Evolutionary conservation across 2,797 vertebrate genomes (phyloP).

Genomic region (Argya squamiceps): DNA sequence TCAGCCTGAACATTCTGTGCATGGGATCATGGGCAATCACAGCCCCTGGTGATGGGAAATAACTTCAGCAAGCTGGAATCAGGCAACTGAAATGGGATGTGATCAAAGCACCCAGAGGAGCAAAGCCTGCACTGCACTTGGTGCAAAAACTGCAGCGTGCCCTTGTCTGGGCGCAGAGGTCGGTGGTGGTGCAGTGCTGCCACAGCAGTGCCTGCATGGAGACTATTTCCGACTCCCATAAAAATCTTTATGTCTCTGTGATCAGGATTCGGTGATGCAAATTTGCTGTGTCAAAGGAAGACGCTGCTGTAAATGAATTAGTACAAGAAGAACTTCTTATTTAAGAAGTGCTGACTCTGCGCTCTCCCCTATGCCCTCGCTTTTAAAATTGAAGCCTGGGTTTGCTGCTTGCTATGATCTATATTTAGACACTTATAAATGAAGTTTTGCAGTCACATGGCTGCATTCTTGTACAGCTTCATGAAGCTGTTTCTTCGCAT

Average conservation of each 20-base stretch:
- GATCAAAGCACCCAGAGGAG: neutral
- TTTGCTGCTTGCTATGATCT: constrained; percentile 62
- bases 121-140: neutral
- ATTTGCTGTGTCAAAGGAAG: constrained; percentile 71
- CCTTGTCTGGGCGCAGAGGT: constrained; percentile 51
- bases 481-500: neutral
- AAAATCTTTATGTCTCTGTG: constrained; percentile 61
- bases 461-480: neutral
- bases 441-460: constrained; percentile 40
- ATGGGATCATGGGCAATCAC: neutral
- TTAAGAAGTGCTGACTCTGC: constrained; percentile 67
- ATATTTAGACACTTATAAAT: constrained; percentile 66
- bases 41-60: neutral
- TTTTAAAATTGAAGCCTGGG: constrained; percentile 57
- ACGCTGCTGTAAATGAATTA: constrained; percentile 59
- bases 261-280: constrained; percentile 46
- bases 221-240: constrained; percentile 46
- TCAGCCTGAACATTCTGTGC: neutral
- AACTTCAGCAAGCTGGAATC: neutral
- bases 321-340: constrained; percentile 61
- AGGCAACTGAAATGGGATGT: neutral
- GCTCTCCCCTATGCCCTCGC: constrained; percentile 54
- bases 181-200: constrained; percentile 10
- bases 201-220: constrained; percentile 10
- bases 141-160: constrained; percentile 18